Base-by-base conservation (phyloP, 2,888 invertebrate genomes). In the Omphaloscelis lunosa region DNA sequence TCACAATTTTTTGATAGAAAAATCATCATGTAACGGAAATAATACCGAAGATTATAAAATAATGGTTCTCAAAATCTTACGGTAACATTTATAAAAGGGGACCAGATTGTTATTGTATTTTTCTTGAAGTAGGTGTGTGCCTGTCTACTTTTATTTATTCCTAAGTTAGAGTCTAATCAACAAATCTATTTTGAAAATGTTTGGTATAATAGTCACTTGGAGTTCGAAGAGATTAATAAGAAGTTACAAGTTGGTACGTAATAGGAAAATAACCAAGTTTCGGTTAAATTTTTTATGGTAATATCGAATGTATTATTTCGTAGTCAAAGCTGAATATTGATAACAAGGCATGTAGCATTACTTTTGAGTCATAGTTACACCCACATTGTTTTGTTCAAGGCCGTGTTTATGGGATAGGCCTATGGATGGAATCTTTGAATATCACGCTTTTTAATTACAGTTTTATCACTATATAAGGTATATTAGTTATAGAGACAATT, bases 331-430 rank as follows among this genome's bases (percentile, higher is more conserved):
- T 1, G n/a, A 51, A 34, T 61, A 41, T 53, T 58, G 79, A 83
- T 80, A 80, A 63, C 62, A 63, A 68, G 7, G 7, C 5, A 58
- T 58, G 56, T 45, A n/a, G 8, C 2, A 34, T 58, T 67, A n/a
- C 59, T 56, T 80, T 84, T 81, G 81, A 81, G 23, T 81, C 81
- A 84, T 80, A 39, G 73, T 12, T 84, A 69, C 81, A 80, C 81
- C 81, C 85, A 81, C 34, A 72, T 67, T 72, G 80, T 59, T 34
- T 0, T 63, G 34, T 65, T 80, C 80, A 81, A 15, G 81, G 81
- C 0, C 68, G 1, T 17, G 34, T 23, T 9, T 9, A 58, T 68
- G 51, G 69, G 84, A 79, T 83, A 69, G 68, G 79, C 69, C n/a
- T 23, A 15, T 76, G 34, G 15, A 20, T 82, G 41, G 12, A 82